Percentiles rank a stretch among this genome's conserved stretches.
Evolutionary conservation across 2,113 vertebrate species (phyloP).

Genomic region (Cavia porcellus): DNA sequence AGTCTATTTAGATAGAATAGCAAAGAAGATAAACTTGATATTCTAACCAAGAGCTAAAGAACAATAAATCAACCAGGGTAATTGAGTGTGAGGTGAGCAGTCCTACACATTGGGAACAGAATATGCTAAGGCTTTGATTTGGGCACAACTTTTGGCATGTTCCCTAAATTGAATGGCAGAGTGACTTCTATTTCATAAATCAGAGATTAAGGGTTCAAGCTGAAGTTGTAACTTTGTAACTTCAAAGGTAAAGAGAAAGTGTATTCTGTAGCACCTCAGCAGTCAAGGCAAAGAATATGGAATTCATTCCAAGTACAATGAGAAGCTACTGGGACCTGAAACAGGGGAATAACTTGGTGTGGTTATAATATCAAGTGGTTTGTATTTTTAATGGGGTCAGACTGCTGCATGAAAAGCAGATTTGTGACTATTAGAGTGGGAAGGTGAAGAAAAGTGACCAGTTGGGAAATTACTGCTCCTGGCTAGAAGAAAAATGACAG

Average conservation of each 20-base stretch:
- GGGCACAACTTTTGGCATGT: neutral
- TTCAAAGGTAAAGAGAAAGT: neutral
- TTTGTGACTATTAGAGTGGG: neutral
- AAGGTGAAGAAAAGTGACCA: neutral
- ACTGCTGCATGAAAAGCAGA: neutral
- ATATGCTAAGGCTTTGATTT: neutral
- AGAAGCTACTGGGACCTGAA: neutral
- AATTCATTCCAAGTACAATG: neutral
- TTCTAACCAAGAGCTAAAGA: neutral
- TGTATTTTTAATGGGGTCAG: neutral
- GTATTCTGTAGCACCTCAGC: neutral
- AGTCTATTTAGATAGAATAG: neutral
- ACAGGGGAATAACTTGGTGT: neutral
- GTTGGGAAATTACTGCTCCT: neutral
- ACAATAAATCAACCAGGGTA: neutral
- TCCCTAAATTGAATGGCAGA: neutral
- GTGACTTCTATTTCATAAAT: neutral
- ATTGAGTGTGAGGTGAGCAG: rapidly evolving
- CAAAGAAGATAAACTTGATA: neutral
- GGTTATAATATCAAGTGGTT: neutral
- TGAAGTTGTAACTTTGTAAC: no score
- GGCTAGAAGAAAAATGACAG: neutral
- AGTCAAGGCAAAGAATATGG: neutral
- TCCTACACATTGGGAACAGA: neutral
- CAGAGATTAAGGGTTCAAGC: neutral